Conservation (phyloP, 2,113 vertebrate genomes). For the Hippopotamus amphibius region DNA sequence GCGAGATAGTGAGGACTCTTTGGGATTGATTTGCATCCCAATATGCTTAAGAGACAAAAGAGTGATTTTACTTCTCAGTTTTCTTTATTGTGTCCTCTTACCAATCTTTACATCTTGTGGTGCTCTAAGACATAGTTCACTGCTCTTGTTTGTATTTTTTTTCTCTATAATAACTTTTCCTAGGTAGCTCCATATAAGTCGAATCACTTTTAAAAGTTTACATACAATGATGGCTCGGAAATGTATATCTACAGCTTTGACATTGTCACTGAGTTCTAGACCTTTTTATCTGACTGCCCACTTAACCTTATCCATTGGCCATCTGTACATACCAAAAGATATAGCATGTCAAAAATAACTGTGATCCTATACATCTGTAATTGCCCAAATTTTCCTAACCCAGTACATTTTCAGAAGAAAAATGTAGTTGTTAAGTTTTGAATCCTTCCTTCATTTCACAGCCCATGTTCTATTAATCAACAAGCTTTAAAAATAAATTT, state of each 20-base stretch:
- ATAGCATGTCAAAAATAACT: not conserved
- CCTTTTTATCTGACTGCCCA: not conserved
- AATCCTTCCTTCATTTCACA: constrained; percentile 34
- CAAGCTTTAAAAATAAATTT: constrained; percentile 16
- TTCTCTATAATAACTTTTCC: not conserved
- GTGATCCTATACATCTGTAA: not conserved
- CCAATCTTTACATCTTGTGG: not conserved
- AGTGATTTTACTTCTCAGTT: not conserved
- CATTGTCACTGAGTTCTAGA: not conserved
- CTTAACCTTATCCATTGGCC: not conserved
- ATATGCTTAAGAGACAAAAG: not conserved
- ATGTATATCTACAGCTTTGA: not conserved
- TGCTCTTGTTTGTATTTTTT: not conserved
- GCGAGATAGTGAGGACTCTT: not conserved
- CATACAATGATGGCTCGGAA: not conserved
- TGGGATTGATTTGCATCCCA: not conserved
- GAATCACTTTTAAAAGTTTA: not conserved
- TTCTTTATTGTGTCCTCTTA: not conserved
- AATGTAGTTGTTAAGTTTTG: not conserved
- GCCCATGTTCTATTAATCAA: not conserved
- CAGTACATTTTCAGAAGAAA: not conserved
- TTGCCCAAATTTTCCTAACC: not conserved
- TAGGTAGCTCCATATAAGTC: not conserved
- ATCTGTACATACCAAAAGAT: not conserved
- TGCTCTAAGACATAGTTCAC: not conserved